Percentiles rank a stretch among this genome's conserved stretches.
These are phyloP conservation scores for Sinocyclocheilus maitianheensis DNA, from an alignment of 2,113 vertebrate species.

Conservation along the genomic window DNA sequence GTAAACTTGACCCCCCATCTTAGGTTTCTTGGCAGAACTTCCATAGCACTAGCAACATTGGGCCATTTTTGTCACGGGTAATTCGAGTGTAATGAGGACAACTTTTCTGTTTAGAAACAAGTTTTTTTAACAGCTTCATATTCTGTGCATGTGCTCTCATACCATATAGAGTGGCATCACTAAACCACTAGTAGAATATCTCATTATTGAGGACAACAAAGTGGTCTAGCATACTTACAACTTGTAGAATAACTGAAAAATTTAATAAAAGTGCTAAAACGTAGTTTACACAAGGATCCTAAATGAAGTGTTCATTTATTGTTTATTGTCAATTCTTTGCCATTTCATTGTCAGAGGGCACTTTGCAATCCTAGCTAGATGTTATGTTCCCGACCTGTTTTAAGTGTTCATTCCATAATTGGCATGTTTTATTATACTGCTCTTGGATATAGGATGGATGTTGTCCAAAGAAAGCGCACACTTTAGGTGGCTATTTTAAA, in stretches of 20 bases:
- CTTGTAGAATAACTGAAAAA: not conserved
- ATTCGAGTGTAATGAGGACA: constrained; percentile 48
- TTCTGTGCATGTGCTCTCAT: not conserved
- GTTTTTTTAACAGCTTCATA: constrained; percentile 12
- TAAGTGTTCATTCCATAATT: constrained; percentile 30
- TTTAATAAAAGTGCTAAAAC: not conserved
- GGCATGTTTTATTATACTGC: constrained; percentile 36
- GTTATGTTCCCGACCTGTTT: constrained; percentile 30
- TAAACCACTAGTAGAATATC: constrained; percentile 3
- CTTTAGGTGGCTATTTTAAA: constrained; percentile 53
- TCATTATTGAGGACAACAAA: not conserved
- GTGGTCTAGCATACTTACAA: not conserved
- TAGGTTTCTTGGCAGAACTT: constrained; percentile 56
- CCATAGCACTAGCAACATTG: constrained; percentile 56
- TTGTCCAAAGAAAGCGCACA: constrained; percentile 42
- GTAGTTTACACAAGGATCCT: not conserved
- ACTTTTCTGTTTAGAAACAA: constrained; percentile 39
- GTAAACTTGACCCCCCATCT: constrained; percentile 54
- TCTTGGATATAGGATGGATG: constrained; percentile 11
- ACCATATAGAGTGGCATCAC: not conserved
- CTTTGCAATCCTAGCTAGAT: not conserved
- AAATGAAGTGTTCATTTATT: not conserved
- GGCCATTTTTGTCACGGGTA: constrained; percentile 55
- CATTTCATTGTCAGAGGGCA: not conserved
- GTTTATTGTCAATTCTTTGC: not conserved